Evolutionary conservation across 2,113 vertebrate species (phyloP), one percentile per base, ranked within the genome.

Genomic region (Ptilorrhoa leucosticta): DNA sequence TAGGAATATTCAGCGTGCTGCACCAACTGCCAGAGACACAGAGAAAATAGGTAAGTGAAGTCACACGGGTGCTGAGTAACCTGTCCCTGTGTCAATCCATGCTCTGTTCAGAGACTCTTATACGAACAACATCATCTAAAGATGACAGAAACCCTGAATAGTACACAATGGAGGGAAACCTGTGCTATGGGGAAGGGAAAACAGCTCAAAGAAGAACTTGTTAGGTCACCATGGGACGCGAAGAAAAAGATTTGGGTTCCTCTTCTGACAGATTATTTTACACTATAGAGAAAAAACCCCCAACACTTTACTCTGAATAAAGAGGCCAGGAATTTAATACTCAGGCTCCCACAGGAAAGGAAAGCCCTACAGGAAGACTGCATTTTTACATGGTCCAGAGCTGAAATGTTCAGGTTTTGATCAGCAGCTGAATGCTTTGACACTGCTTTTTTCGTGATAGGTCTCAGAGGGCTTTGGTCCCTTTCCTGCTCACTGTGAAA

Each of bases 331-430:
- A 85, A 88, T 88, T 79, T 75, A 65, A 64, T 60, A 27, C 31
- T 73, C 28, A 11, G 40, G 18, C 9, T 77, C 39, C 51, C 48
- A 47, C 11, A 53, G 81, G 33, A 91, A 73, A 96, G 42, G 33
- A 39, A 93, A 93, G 61, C 44, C 69, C 28, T 79, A 16, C 15
- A 60, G n/a, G 70, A 82, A 51, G 10, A n/a, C 14, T 69, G 44
- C 21, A 28, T 79, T 71, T 94, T 71, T 11, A 84, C 10, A 76
- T 15, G 48, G 53, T 69, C 53, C 88, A 69, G 69, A 87, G 63
- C 28, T 53, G 27, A 92, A 91, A 92, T 22, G 37, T 87, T 85
- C 57, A 69, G 40, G 35, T 60, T 94, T 91, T 94, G 92, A 95
- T 90, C 75, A 91, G 66, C 61, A 85, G 26, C 40, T 30, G 48